Conservation (phyloP, 2,888 invertebrate species). For the Plemyria rubiginata region DNA sequence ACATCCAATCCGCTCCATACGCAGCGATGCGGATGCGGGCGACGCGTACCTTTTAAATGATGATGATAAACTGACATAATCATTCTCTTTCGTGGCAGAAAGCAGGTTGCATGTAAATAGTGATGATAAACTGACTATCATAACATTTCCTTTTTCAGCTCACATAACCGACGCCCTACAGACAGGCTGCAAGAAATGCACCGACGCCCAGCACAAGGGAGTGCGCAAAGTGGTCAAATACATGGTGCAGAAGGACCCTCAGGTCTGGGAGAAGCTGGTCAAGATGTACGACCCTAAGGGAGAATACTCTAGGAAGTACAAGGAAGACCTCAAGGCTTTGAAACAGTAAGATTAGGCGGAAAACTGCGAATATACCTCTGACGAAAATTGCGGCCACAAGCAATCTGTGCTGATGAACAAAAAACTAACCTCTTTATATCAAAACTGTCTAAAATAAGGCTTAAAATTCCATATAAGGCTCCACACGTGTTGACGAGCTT, state of each 20-base stretch:
- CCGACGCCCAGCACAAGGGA: slow-evolving; percentile 60
- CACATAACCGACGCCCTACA: slow-evolving; percentile 74
- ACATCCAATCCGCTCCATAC: too few relatives aligned
- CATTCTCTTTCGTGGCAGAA: too few relatives aligned
- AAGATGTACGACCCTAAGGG: slow-evolving; percentile 71
- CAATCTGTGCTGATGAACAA: too few relatives aligned
- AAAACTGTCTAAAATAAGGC: not conserved
- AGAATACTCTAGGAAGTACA: slow-evolving; percentile 66
- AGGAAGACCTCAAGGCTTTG: slow-evolving; percentile 57
- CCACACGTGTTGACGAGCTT: not conserved
- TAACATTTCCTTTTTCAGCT: slow-evolving; percentile 54
- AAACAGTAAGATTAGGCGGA: slow-evolving; percentile 18
- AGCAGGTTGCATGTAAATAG: too few relatives aligned
- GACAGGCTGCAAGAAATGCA: slow-evolving; percentile 71
- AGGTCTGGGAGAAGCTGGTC: slow-evolving; percentile 66
- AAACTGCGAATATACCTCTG: not conserved
- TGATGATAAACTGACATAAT: too few relatives aligned
- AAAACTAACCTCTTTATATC: not conserved
- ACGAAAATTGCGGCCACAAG: not conserved
- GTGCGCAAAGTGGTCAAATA: slow-evolving; percentile 69
- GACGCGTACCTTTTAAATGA: too few relatives aligned
- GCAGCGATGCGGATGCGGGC: too few relatives aligned
- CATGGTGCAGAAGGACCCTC: slow-evolving; percentile 65
- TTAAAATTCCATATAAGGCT: not conserved
- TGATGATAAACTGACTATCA: not conserved